Evolutionary conservation across 2,888 invertebrate genomes (phyloP), one percentile per base, ranked within the genome.

Genomic region (Allygus modestus): DNA sequence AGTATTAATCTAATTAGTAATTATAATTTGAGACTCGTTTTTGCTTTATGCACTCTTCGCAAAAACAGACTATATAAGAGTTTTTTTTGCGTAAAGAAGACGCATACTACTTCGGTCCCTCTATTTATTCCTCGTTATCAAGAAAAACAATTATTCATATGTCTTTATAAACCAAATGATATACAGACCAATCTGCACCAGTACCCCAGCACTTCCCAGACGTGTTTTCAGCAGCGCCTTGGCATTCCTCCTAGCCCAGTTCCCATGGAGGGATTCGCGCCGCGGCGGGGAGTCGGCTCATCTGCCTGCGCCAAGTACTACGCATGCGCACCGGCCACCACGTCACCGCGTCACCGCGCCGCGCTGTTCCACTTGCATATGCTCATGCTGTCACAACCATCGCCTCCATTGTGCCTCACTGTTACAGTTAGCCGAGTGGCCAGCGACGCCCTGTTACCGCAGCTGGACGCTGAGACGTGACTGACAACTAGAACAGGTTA

Each of bases 181-280:
- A n/a, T n/a, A n/a, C n/a, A n/a, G n/a, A n/a, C n/a, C n/a, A n/a
- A n/a, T n/a, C n/a, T n/a, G n/a, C n/a, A n/a, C n/a, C n/a, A n/a
- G n/a, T n/a, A n/a, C 37, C 37, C 5, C 9, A 37, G 9, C 37
- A 37, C 5, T 37, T 37, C 5, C 9, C 37, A 37, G 37, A 4
- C 5, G 9, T 37, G 9, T 7, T 37, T 37, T 37, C 46, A 46
- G 15, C 46, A 46, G 46, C 31, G 15, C 65, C 28, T 65, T 65
- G 65, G 15, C 65, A 65, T 65, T 65, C 65, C 65, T 65, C 31
- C 4, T 65, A 28, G 65, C 65, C 65, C 65, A 65, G 65, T 65
- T 65, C 65, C 65, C 65, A 65, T 5, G 31, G 65, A 7, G 65
- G 15, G 31, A 65, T 65, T 65, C 65, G 65, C 65, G 65, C 15